Conservation (phyloP, 2,797 vertebrate genomes). For the Anas capensis region DNA sequence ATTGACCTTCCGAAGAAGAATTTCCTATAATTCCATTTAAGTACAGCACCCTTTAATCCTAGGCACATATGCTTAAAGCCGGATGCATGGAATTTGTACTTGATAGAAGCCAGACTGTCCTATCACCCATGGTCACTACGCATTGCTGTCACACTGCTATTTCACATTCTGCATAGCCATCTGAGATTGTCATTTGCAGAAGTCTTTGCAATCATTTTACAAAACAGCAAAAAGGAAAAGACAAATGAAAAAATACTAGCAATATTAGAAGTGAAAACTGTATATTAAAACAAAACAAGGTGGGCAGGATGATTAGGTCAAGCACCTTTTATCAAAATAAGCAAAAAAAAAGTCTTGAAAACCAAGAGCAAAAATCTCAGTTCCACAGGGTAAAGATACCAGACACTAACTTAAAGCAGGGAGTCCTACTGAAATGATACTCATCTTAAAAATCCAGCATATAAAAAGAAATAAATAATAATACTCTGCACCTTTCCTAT, state of each 20-base stretch:
- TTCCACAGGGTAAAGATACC: not conserved
- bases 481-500: not conserved
- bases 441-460: not conserved
- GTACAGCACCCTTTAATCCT: not conserved
- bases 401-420: not conserved
- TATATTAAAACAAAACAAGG: not conserved
- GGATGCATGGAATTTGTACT: not conserved
- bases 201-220: not conserved
- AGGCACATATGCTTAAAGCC: not conserved
- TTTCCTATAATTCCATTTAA: not conserved
- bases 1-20: not conserved
- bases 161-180: accelerated
- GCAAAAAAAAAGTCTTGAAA: not conserved
- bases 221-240: not conserved
- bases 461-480: no score
- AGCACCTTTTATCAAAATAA: not conserved
- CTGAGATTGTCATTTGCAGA: not conserved
- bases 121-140: accelerated
- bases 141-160: not conserved
- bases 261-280: not conserved
- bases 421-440: not conserved
- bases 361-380: not conserved
- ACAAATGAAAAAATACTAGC: not conserved
- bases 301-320: not conserved
- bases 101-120: not conserved